Percentiles rank a stretch among this genome's conserved stretches.
Conservation (phyloP, 2,888 invertebrate species). For the Hyppa rectilinea region DNA sequence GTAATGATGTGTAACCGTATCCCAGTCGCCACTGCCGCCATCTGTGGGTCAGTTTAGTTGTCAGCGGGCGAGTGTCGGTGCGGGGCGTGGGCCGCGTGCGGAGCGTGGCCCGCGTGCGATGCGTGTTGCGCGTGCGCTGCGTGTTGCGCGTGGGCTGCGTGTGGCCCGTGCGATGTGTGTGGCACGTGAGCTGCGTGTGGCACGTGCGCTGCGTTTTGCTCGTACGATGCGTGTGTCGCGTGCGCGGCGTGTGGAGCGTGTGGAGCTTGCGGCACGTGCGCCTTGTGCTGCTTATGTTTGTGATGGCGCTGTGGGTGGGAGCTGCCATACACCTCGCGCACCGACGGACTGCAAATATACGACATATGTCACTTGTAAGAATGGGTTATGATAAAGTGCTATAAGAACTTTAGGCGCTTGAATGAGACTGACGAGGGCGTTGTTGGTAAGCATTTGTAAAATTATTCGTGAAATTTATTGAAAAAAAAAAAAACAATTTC, state of each 20-base stretch:
- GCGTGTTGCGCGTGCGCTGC: conserved; percentile 20
- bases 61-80: conserved; percentile 65
- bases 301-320: conserved; percentile 85
- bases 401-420: not conserved
- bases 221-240: not conserved
- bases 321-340: conserved; percentile 86
- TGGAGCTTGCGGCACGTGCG: conserved; percentile 30
- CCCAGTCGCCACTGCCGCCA: conserved; percentile 40
- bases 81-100: conserved; percentile 38
- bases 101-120: not conserved
- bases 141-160: not conserved
- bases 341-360: conserved; percentile 76
- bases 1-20: conserved; percentile 39
- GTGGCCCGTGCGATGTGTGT: conserved; percentile 2
- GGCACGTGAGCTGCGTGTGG: not conserved
- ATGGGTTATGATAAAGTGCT: not conserved
- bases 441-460: not conserved
- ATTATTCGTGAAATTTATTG: not conserved
- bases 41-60: conserved; percentile 62
- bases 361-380: not conserved
- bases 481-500: not conserved
- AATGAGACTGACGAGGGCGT: not conserved
- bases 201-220: not conserved
- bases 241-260: not conserved
- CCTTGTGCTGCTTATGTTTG: conserved; percentile 71